Conservation (phyloP, 1,140 invertebrate species). For the Drosophila seguyi region DNA sequence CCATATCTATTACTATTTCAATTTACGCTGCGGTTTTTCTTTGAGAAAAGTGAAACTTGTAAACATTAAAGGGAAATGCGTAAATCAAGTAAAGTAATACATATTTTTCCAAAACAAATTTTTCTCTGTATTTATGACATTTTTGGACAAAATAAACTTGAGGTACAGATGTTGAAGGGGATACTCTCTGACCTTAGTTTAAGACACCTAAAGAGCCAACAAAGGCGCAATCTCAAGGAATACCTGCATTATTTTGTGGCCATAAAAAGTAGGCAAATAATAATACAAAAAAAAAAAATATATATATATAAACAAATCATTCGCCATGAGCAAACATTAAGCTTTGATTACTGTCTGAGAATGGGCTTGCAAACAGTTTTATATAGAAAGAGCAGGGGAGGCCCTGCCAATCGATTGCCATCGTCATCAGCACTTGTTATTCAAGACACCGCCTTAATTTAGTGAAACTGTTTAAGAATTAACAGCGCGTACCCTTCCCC, state of each 20-base stretch:
- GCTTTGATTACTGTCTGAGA: slow-evolving; percentile 11
- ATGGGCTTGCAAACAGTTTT: not conserved
- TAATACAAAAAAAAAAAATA: slow-evolving; percentile 30
- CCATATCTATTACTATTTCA: slow-evolving; percentile 22
- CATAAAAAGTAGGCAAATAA: slow-evolving; percentile 13
- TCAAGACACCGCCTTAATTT: slow-evolving; percentile 19
- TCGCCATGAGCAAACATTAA: not conserved
- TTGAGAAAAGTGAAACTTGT: slow-evolving; percentile 17
- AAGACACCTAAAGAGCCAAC: not conserved
- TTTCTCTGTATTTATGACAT: not conserved
- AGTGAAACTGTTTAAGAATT: slow-evolving; percentile 40
- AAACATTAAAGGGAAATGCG: not conserved
- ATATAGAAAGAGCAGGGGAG: slow-evolving; percentile 5
- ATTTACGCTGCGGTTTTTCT: not conserved
- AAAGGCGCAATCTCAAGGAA: slow-evolving; percentile 23
- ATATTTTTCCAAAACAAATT: not conserved
- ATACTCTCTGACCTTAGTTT: slow-evolving; percentile 8
- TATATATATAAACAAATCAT: slow-evolving; percentile 28
- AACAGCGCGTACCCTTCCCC: slow-evolving; percentile 7
- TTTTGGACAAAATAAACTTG: not conserved
- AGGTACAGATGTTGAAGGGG: no score
- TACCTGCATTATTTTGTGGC: slow-evolving; percentile 5
- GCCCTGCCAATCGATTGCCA: slow-evolving; percentile 8
- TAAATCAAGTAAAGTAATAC: not conserved
- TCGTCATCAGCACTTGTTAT: slow-evolving; percentile 17